These are phyloP conservation scores for Andrena marginata DNA, from an alignment of 2,888 invertebrate genomes.

Conservation along the genomic window DNA sequence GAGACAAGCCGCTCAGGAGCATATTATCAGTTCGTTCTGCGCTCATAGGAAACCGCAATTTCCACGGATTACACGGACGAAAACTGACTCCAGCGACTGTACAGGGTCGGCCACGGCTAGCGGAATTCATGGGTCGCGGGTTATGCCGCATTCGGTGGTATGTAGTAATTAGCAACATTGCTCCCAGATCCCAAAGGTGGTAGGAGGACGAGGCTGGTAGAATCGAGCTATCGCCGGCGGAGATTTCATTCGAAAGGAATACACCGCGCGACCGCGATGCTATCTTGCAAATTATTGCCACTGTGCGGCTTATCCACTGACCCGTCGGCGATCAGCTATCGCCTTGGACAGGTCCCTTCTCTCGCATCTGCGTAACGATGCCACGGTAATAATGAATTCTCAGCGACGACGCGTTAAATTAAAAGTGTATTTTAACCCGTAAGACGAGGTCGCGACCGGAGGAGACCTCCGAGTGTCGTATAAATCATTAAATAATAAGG, in stretches of 20 bases:
- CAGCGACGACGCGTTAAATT: background rate
- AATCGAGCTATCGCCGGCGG: constrained; percentile 41
- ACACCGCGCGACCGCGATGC: constrained; percentile 60
- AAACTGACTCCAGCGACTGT: constrained; percentile 71
- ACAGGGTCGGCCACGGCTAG: constrained; percentile 58
- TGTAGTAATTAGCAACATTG: constrained; percentile 84
- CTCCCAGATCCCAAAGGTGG: constrained; percentile 72
- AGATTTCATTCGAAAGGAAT: constrained; percentile 74
- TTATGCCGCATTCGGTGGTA: constrained; percentile 84
- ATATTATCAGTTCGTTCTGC: constrained; percentile 70
- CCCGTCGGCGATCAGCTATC: background rate
- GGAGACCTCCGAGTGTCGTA: too few relatives aligned
- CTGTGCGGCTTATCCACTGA: constrained; percentile 40
- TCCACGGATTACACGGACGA: constrained; percentile 68
- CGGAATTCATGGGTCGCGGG: constrained; percentile 83
- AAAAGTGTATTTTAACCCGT: too few relatives aligned
- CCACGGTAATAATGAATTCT: background rate
- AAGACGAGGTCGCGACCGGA: too few relatives aligned
- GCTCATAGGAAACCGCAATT: constrained; percentile 70
- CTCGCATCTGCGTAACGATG: background rate
- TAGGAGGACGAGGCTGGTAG: constrained; percentile 46
- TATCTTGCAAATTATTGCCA: constrained; percentile 66
- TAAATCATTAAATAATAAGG: too few relatives aligned
- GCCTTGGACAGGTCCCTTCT: background rate
- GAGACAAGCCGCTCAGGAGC: constrained; percentile 38